Conservation (phyloP, 2,888 invertebrate genomes). For the Laspeyria flexula region DNA sequence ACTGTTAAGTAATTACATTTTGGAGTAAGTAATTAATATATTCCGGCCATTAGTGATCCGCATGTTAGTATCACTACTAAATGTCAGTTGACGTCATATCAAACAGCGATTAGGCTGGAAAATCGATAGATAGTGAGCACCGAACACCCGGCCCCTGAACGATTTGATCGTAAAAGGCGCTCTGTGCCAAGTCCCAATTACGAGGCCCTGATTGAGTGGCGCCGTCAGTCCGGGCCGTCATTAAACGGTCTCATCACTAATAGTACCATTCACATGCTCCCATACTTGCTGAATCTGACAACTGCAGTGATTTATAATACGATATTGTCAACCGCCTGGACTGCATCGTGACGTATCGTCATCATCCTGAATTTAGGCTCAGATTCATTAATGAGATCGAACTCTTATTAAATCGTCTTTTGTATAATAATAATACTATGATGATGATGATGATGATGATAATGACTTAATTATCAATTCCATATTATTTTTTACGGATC, state of each 20-base stretch:
- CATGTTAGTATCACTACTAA: constrained; percentile 26
- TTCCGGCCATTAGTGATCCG: constrained; percentile 13
- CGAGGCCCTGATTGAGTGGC: constrained; percentile 61
- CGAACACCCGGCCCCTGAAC: constrained; percentile 40
- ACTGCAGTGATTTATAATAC: constrained; percentile 15
- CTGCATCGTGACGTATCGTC: not conserved
- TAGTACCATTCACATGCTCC: constrained; percentile 33
- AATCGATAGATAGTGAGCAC: constrained; percentile 49
- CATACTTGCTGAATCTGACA: constrained; percentile 25
- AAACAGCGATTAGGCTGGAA: constrained; percentile 48
- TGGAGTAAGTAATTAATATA: constrained; percentile 20
- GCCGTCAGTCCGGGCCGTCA: constrained; percentile 59
- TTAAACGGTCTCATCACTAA: constrained; percentile 58
- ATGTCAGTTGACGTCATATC: constrained; percentile 43
- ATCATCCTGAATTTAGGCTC: too few species aligned
- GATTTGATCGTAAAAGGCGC: constrained; percentile 68
- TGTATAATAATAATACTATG: too few species aligned
- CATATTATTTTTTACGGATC: too few species aligned
- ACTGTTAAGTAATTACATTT: not conserved
- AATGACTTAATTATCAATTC: too few species aligned
- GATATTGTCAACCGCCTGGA: constrained; percentile 4
- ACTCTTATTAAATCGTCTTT: too few species aligned
- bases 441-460: too few species aligned
- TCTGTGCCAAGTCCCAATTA: constrained; percentile 70
- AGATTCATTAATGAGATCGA: too few species aligned